Evolutionary conservation across 2,888 invertebrate genomes (phyloP).

Genomic region (Phoenoteleia sp.): DNA sequence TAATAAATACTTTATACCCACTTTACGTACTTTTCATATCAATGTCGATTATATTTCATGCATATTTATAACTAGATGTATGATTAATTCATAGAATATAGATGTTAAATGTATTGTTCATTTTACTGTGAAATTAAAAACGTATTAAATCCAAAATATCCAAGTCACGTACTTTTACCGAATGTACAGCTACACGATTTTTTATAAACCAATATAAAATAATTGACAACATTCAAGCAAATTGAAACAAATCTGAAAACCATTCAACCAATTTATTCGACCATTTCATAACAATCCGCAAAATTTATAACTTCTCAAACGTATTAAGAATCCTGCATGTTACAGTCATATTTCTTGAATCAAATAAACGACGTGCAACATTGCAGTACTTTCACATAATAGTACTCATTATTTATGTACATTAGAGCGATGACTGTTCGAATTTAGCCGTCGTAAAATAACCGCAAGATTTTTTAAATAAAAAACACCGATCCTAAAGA

Average conservation of each 20-base stretch:
- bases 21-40: no score
- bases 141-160: no score
- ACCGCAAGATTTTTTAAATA: constrained; percentile 49
- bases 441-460: constrained; percentile 59
- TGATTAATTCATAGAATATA: no score
- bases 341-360: constrained; percentile 55
- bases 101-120: no score
- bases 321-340: constrained; percentile 46
- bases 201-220: constrained; percentile 19
- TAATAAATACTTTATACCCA: no score
- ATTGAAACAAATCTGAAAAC: constrained; percentile 57
- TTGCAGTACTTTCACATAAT: constrained; percentile 68
- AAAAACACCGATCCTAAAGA: constrained; percentile 27
- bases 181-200: neutral
- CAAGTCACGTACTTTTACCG: no score
- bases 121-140: no score
- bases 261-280: constrained; percentile 31
- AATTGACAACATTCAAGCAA: constrained; percentile 15
- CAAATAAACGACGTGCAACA: constrained; percentile 66
- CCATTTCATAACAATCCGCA: constrained; percentile 62
- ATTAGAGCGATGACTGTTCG: constrained; percentile 54
- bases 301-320: constrained; percentile 45
- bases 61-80: no score
- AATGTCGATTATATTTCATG: no score
- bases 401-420: constrained; percentile 65